Evolutionary conservation across 2,113 vertebrate species (phyloP), one percentile per base, ranked within the genome.

Genomic region (Perca flavescens): DNA sequence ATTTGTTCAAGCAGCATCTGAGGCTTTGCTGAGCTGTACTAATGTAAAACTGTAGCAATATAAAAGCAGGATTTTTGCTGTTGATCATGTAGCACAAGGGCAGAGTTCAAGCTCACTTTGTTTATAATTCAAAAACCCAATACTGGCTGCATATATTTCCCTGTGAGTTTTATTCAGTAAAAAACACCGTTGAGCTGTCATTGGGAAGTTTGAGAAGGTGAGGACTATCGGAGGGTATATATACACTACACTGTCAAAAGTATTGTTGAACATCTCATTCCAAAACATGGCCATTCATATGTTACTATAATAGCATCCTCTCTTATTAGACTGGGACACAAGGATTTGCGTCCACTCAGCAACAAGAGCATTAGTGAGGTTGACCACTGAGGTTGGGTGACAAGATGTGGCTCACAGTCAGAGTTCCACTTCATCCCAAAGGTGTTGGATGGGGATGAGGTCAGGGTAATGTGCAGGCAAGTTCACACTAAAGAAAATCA

Each of bases 1-100:
- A 46, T 83, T 87, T 87, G 79, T 89, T 90, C 61, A 61, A 89
- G 76, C 50, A 46, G 64, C 77, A 15, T 73, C 46, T 68, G 53
- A 84, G 66, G 64, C n/a, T 52, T 70, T 3, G 47, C 58, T 60
- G 57, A 67, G 68, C 74, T 66, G 72, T 68, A 74, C 73, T 53
- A 69, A 68, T 50, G 43, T 43, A 34, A 75, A 80, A 83, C 74
- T 21, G 46, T 14, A 34, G 47, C 1, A 8, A 22, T 4, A 65
- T 56, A 25, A 66, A 43, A 65, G 34, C 5, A 19, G 47, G 58
- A 36, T 4, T 63, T 60, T 40, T 70, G 72, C 7, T 52, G 36
- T 31, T 73, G 58, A 64, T 87, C 54, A 25, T 54, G 34, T 36
- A 52, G 58, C 77, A 72, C 13, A 54, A 19, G 17, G 68, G 43